Evolutionary conservation across 2,888 invertebrate species (phyloP), one percentile per base, ranked within the genome.

Genomic region (Horisme vitalbata): DNA sequence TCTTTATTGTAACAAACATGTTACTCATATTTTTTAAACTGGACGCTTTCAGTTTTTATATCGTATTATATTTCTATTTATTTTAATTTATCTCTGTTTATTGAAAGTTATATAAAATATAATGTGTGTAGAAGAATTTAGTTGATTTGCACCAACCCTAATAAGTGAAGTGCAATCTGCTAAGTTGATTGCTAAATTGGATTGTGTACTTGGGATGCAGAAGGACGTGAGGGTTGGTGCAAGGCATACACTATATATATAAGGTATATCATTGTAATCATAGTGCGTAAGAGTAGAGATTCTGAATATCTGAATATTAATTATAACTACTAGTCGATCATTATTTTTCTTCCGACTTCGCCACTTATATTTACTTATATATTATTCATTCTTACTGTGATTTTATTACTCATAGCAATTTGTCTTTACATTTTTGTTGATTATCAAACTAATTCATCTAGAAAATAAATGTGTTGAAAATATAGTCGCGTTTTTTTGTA

Each of bases 401-500:
- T 45, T 50, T 47, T 63, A 56, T 38, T 49, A 49, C 41, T 52
- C 41, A 13, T 35, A 45, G 34, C 41, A 36, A n/a, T n/a, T 52
- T 50, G n/a, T 39, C 3, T 18, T 41, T 33, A 20, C 26, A 28
- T 27, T 35, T 39, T 27, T 41, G 14, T 15, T 31, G 18, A 26
- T 35, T 30, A 23, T 28, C 28, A 9, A 24, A 12, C 23, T n/a
- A 23, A 8, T n/a, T 3, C 20, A 20, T 30, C 10, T n/a, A 46
- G 18, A 41, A 20, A 46, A 39, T 46, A 46, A 46, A 35, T 41
- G 46, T 34, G 24, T 32, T 35, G 24, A 39, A 45, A 35, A 13
- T 8, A n/a, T 18, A 15, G 10, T 18, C 1, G 18, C 18, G 5
- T 18, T 18, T 18, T 2, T 9, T 30, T 24, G 9, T 7, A 20